Conservation (phyloP, 1,140 invertebrate genomes). For the Zaprionus capensis region DNA sequence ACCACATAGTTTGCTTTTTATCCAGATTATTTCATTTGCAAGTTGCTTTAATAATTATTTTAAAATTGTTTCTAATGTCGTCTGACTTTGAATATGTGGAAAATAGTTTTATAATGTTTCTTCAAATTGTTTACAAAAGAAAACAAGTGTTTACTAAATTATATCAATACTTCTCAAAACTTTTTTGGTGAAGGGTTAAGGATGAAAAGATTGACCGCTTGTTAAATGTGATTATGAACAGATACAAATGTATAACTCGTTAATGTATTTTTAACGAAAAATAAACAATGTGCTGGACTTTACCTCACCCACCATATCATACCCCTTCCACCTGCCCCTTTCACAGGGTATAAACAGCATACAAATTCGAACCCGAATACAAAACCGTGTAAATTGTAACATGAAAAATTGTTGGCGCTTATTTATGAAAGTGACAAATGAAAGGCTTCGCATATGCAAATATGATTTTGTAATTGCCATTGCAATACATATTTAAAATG, state of each 20-base stretch:
- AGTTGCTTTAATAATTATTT: neutral
- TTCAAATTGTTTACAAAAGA: too few relatives aligned
- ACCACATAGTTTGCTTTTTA: neutral
- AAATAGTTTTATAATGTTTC: too few relatives aligned
- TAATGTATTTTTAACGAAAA: neutral
- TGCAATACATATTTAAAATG: constrained; percentile 48
- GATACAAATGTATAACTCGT: too few relatives aligned
- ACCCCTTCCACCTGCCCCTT: neutral
- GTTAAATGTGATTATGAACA: too few relatives aligned
- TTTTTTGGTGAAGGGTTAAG: too few relatives aligned
- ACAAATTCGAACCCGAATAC: constrained; percentile 3
- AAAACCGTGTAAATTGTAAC: constrained; percentile 37
- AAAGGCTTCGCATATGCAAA: constrained; percentile 50
- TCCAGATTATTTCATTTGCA: neutral
- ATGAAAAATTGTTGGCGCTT: constrained; percentile 50
- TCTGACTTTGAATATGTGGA: too few relatives aligned
- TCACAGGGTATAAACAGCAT: neutral
- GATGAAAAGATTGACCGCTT: too few relatives aligned
- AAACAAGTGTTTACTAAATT: too few relatives aligned
- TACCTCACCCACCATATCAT: neutral
- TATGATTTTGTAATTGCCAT: constrained; percentile 56
- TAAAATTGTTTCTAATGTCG: neutral
- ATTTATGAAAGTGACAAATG: constrained; percentile 57
- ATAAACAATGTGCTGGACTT: neutral
- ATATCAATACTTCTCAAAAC: too few relatives aligned